Evolutionary conservation across 2,797 vertebrate genomes (phyloP), one percentile per base, ranked within the genome.

Genomic region (Pelochelys cantorii): DNA sequence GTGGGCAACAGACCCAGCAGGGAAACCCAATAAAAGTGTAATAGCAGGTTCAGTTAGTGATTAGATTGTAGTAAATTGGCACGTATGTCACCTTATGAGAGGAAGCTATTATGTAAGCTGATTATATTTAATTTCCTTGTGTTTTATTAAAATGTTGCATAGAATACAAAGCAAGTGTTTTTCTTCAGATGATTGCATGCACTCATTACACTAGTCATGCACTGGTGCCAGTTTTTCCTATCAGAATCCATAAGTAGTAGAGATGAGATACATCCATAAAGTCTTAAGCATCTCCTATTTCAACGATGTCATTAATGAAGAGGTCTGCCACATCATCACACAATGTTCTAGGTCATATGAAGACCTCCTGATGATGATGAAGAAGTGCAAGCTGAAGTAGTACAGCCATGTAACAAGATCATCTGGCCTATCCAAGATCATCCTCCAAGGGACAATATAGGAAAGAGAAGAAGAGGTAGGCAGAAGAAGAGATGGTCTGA

Each of bases 71-170:
- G 42, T 88, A 93, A 97, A 96, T 74, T 92, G 83, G 23, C 53
- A 94, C 37, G 59, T 90, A 89, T 87, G 27, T 74, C 92, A 88
- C 88, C 31, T 84, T 94, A 96, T 87, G 68, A 94, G 83, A 89
- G 59, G 62, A 96, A 97, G n/a, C 4, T 95, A 95, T 95, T 97
- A 79, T 77, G 81, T 88, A 74, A 94, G 57, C 93, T 92, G 13
- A 89, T 85, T 95, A 65, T 87, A 90, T 91, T 95, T 94, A 93
- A 97, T 95, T 93, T 85, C 17, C 79, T 93, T 95, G 79, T 88
- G 79, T 91, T 96, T 95, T 95, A 96, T 95, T 94, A 90, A 96
- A 95, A 83, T 79, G 57, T 84, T 96, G 34, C 18, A 0, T 48
- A 79, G 91, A 59, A 54, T 94, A 92, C 88, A 95, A 84, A 92